Base-by-base conservation (phyloP, 2,113 vertebrate species). In the Thoracochromis brauschi region DNA sequence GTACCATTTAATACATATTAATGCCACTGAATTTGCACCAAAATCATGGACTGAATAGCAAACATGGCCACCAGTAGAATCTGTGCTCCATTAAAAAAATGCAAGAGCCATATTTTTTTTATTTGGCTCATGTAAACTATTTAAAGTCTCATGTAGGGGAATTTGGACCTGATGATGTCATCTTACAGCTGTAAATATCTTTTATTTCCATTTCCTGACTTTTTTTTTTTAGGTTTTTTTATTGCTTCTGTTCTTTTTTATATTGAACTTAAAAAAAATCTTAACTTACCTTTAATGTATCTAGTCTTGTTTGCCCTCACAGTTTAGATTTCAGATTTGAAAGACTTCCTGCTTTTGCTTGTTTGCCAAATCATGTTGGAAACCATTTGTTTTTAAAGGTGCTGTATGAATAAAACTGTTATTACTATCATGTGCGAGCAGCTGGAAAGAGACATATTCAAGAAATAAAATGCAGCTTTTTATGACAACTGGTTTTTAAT, bases 371-470 rank as follows among this genome's bases (percentile, higher is more conserved):
- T 45, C 13, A 73, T 21, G 1, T 45, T 40, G n/a, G 35, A 71
- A 71, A 71, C 0, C 1, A 11, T 11, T 65, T 58, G 55, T 31
- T 21, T 60, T 60, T 3, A 19, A 33, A 63, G 8, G n/a, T 10
- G 65, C n/a, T 26, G 6, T 2, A 17, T 47, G 24, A 42, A 47
- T 47, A 47, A 75, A 75, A 26, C 24, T 45, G 40, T 73, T 29
- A 17, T 26, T 11, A 73, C 21, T 26, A 73, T 73, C 38, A 73
- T 16, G 13, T 75, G 21, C 1, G 21, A 45, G 14, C 24, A 75
- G 21, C 21, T 45, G n/a, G n/a, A n/a, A n/a, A n/a, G n/a, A n/a
- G n/a, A 42, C 11, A 42, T 42, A 0, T 29, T 73, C 0, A 73
- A 3, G 40, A 45, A 45, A 73, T 10, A 45, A 45, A 73, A 45